phyloP scores from a whole-genome alignment of 1,140 invertebrate genomes.

The Procambarus clarkii region DNA sequence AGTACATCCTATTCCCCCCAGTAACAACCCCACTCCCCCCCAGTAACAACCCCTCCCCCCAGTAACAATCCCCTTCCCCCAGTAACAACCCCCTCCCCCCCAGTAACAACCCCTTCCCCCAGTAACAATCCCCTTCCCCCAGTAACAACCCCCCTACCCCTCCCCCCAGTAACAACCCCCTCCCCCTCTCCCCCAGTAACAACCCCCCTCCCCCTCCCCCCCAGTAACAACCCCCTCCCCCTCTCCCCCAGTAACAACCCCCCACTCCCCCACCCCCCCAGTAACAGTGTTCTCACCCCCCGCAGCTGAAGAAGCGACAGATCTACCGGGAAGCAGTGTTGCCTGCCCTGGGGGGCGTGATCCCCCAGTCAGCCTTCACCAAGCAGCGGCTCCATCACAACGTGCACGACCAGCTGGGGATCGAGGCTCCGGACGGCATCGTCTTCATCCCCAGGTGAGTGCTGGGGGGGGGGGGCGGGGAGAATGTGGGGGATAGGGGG shows the following conservation, averaged over 20 bases:
- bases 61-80: no score
- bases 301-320: constrained; percentile 46
- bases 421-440: constrained; percentile 42
- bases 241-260: neutral
- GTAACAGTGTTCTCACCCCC: neutral
- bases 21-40: no score
- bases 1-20: no score
- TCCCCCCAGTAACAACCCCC: no score
- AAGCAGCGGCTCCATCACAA: constrained; percentile 48
- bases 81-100: neutral
- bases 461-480: no score
- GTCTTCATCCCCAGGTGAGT: constrained; percentile 31
- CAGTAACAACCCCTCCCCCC: no score
- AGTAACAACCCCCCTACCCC: neutral
- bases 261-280: neutral
- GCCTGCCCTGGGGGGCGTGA: constrained; percentile 47
- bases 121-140: neutral
- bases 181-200: no score
- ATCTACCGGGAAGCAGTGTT: constrained; percentile 56
- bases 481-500: no score
- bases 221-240: no score
- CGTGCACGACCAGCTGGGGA: constrained; percentile 35
- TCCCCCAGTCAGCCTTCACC: constrained; percentile 43
- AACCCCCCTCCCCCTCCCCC: no score
- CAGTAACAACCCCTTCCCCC: neutral